Evolutionary conservation across 2,113 vertebrate genomes (phyloP).

Genomic region (Chaetorhynchus papuensis): DNA sequence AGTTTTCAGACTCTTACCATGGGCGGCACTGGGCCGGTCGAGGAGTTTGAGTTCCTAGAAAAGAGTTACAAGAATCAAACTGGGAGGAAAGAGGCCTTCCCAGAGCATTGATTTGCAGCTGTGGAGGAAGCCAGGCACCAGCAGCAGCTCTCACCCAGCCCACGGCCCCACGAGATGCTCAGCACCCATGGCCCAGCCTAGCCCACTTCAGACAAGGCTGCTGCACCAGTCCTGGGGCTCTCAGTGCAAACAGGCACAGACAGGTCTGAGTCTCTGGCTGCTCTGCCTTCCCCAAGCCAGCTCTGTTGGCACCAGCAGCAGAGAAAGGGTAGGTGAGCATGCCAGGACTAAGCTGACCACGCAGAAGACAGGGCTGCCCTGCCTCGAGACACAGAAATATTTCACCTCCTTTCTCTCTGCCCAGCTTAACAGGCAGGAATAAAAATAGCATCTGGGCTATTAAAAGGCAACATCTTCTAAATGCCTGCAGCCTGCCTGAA

Average conservation of each 20-base stretch:
- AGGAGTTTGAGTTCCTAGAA: not conserved
- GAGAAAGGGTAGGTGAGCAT: not conserved
- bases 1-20: slow-evolving; percentile 37
- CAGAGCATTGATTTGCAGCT: not conserved
- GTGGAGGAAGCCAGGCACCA: not conserved
- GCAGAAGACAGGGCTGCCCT: not conserved
- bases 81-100: not conserved
- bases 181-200: not conserved
- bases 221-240: not conserved
- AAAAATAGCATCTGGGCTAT: not conserved
- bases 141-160: not conserved
- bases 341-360: not conserved
- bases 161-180: fast-evolving
- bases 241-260: not conserved
- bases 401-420: not conserved
- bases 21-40: fast-evolving
- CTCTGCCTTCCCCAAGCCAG: not conserved
- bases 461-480: not conserved
- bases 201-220: not conserved
- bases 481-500: not conserved
- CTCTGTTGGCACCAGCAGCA: not conserved
- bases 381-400: not conserved
- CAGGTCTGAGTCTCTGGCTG: not conserved
- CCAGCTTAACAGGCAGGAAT: not conserved
- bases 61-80: not conserved